phyloP scores from a whole-genome alignment of 2,888 invertebrate species.

The Cepaea hortensis region DNA sequence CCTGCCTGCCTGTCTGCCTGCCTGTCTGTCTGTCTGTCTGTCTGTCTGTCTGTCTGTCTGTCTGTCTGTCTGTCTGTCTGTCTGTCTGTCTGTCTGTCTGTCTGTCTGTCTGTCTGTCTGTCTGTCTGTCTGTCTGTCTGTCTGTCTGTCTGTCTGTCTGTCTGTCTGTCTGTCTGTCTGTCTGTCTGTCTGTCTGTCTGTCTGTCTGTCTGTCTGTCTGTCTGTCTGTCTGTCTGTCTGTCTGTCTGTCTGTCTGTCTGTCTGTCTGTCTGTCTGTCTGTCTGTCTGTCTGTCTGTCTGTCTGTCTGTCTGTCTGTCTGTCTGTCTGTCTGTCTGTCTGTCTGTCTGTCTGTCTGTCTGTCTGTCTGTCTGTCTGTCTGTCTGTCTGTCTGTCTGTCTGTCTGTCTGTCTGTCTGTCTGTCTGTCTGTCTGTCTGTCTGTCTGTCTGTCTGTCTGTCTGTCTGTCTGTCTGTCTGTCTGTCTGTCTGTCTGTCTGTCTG shows the following conservation, averaged over 20 bases:
- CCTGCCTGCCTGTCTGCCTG: constrained; percentile 13
- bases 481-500: constrained; percentile 26
- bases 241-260: constrained; percentile 28
- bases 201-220: constrained; percentile 14
- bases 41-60: constrained; percentile 30
- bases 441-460: constrained; percentile 10
- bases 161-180: constrained; percentile 25
- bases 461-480: constrained; percentile 29
- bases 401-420: constrained; percentile 17
- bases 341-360: constrained; percentile 24
- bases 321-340: constrained; percentile 28
- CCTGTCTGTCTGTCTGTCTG: constrained; percentile 16
- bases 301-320: constrained; percentile 32
- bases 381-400: constrained; percentile 16
- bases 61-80: constrained; percentile 30
- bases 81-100: constrained; percentile 27
- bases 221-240: constrained; percentile 25
- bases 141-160: constrained; percentile 20
- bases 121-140: constrained; percentile 11
- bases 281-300: background rate
- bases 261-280: constrained; percentile 22
- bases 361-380: constrained; percentile 6
- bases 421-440: constrained; percentile 17
- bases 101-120: background rate
- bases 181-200: constrained; percentile 23